Conservation (phyloP, 2,113 vertebrate species). For the Embiotoca jacksoni region DNA sequence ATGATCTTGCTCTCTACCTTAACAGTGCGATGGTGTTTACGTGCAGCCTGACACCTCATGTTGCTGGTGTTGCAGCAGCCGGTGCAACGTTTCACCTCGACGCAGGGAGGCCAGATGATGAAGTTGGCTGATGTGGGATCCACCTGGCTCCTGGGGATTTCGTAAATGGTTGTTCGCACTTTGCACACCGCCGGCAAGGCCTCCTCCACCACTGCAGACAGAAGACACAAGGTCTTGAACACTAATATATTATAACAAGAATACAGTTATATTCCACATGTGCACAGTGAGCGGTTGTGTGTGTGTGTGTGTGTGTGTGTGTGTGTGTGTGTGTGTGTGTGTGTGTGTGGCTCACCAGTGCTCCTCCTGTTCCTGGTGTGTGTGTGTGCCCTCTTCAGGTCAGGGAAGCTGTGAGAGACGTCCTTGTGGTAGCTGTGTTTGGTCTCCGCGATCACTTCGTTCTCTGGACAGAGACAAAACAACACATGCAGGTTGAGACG, state of each 20-base stretch:
- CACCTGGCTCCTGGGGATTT: conserved; percentile 97
- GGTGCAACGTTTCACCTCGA: conserved; percentile 95
- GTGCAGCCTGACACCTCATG: conserved; percentile 79
- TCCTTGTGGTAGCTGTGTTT: conserved; percentile 81
- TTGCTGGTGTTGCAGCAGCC: conserved; percentile 89
- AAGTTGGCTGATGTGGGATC: conserved; percentile 97
- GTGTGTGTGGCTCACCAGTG: conserved; percentile 67
- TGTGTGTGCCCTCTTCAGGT: conserved; percentile 72
- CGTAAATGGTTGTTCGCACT: conserved; percentile 93
- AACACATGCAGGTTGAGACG: conserved; percentile 17
- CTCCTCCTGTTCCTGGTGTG: conserved; percentile 80
- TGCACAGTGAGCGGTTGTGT: not conserved
- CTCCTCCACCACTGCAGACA: conserved; percentile 87
- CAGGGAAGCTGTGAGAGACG: conserved; percentile 66
- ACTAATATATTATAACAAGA: too few relatives aligned
- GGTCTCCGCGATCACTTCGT: conserved; percentile 78
- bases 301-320: conserved; percentile 5
- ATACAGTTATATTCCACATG: too few relatives aligned
- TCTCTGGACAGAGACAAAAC: conserved; percentile 77
- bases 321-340: conserved; percentile 8
- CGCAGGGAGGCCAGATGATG: conserved; percentile 97
- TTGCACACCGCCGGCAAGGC: conserved; percentile 92
- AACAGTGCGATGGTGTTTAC: conserved; percentile 77
- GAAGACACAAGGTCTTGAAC: not conserved
- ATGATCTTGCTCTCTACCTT: conserved; percentile 68